Evolutionary conservation across 1,140 invertebrate genomes (phyloP), one percentile per base, ranked within the genome.

Genomic region (Ceratina australensis): DNA sequence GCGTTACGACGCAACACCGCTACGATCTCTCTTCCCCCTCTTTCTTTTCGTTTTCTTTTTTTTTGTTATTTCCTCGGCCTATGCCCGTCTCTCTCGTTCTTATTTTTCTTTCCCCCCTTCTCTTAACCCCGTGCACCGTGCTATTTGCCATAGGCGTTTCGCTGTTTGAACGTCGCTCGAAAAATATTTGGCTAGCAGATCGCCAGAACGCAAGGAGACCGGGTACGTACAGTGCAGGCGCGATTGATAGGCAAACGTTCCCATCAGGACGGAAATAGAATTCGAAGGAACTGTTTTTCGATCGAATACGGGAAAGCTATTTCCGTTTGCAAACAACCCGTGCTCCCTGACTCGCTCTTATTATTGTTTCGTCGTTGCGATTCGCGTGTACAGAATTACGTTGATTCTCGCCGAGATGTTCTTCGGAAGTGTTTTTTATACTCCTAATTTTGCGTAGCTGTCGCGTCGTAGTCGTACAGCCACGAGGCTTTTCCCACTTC

Each of bases 281-380:
- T 77, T 77, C 74, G 74, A 0, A 16, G 74, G 66, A 76, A 71
- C 28, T 76, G 74, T 71, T 76, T 69, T 76, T 12, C 24, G 57
- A 71, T 76, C 74, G 74, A 76, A 76, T 61, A 26, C 66, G 18
- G 66, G 57, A 69, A 60, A 68, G 54, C 22, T 76, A 68, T 76
- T 69, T 76, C 65, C 73, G 63, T 75, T 67, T 16, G 33, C 52
- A 24, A 28, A 50, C n/a, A 13, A 20, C 1, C 18, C 22, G 22
- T 20, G 22, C 3, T 8, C 3, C n/a, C 20, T 24, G 18, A 13
- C 4, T 42, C 54, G n/a, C 26, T 47, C 22, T 71, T 73, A 64
- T 73, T 73, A 73, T 73, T 64, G 50, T 73, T 56, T 64, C 60
- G 71, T 63, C 71, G 69, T 33, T 18, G 50, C 3, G 10, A 2